Evolutionary conservation across 2,113 vertebrate species (phyloP).

Genomic region (Archocentrus centrarchus): DNA sequence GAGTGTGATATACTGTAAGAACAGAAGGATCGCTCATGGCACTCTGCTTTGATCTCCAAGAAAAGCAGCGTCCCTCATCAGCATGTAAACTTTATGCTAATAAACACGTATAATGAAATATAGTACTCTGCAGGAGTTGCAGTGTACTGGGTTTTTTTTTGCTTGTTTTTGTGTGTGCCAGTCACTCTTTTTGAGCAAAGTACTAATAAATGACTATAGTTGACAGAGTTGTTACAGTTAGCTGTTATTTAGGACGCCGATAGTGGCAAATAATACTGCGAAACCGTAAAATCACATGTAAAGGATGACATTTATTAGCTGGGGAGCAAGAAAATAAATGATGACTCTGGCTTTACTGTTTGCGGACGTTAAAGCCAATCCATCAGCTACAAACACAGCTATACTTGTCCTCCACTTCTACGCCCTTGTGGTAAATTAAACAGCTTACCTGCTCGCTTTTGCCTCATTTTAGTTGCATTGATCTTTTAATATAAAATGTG

Average conservation of each 20-base stretch:
- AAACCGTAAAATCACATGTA: not conserved
- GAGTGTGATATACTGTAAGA: not conserved
- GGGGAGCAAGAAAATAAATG: too few relatives aligned
- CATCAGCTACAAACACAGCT: not conserved
- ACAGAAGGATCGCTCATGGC: not conserved
- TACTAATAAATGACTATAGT: too few relatives aligned
- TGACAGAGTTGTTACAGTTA: too few relatives aligned
- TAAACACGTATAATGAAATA: not conserved
- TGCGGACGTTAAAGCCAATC: not conserved
- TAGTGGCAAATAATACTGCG: not conserved
- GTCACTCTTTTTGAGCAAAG: too few relatives aligned
- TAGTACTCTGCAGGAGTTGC: not conserved
- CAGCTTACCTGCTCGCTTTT: too few relatives aligned
- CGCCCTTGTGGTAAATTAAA: too few relatives aligned
- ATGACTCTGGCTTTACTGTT: not conserved
- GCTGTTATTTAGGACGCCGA: not conserved
- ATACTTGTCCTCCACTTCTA: too few relatives aligned
- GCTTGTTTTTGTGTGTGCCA: not conserved
- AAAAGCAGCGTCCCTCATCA: constrained; percentile 3
- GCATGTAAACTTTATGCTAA: constrained; percentile 2
- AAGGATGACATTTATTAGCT: too few relatives aligned
- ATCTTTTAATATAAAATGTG: too few relatives aligned
- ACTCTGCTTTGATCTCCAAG: not conserved
- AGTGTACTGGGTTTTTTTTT: not conserved
- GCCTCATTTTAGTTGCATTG: too few relatives aligned